These are phyloP conservation scores for Polymixis flavicincta DNA, from an alignment of 2,888 invertebrate species.

Conservation along the genomic window DNA sequence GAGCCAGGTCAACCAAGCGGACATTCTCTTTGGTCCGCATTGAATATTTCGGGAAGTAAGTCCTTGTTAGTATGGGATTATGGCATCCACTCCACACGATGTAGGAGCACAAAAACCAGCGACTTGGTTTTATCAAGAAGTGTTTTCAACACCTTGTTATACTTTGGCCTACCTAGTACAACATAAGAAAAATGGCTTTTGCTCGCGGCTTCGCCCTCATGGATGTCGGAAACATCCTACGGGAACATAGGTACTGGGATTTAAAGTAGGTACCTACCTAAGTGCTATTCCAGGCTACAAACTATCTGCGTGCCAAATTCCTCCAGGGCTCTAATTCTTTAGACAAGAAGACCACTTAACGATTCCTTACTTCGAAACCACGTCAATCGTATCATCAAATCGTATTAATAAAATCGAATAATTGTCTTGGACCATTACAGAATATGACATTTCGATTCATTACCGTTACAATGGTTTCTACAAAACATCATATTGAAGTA, in stretches of 20 bases:
- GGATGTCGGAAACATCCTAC: too few species aligned
- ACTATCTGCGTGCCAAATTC: too few species aligned
- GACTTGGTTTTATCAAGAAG: not conserved
- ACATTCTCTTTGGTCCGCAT: conserved; percentile 33
- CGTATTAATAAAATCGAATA: too few species aligned
- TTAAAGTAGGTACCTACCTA: not conserved
- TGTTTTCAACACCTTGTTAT: not conserved
- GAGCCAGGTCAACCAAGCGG: not conserved
- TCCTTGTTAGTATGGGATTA: not conserved
- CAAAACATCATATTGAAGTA: too few species aligned
- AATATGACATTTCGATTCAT: too few species aligned
- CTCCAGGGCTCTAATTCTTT: too few species aligned
- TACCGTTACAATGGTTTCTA: too few species aligned
- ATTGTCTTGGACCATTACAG: too few species aligned
- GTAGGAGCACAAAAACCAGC: not conserved
- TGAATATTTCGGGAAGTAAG: not conserved
- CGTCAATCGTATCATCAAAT: too few species aligned
- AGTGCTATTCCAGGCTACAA: not conserved
- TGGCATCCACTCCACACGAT: not conserved
- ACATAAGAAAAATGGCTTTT: not conserved
- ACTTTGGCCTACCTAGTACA: not conserved
- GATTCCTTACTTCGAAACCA: too few species aligned
- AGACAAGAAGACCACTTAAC: too few species aligned
- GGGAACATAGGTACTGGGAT: not conserved
- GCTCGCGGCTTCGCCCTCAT: not conserved